Conservation (phyloP, 1,140 invertebrate genomes). For the Octopus bimaculoides region DNA sequence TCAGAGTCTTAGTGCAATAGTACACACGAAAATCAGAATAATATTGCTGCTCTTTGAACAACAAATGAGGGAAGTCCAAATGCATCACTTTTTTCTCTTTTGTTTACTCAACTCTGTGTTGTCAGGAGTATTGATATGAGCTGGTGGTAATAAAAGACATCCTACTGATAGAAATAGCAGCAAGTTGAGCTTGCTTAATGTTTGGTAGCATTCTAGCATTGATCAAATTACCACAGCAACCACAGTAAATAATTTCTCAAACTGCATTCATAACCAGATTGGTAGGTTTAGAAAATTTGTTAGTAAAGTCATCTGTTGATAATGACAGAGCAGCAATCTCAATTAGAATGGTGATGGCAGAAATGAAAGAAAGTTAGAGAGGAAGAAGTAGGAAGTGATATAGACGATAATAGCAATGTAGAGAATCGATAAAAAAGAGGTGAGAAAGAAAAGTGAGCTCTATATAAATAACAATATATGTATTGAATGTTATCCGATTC, state of each 20-base stretch:
- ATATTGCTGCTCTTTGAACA: background rate
- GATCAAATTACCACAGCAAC: background rate
- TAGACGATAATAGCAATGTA: too few relatives aligned
- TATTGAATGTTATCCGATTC: too few relatives aligned
- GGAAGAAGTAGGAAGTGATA: too few relatives aligned
- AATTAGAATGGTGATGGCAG: too few relatives aligned
- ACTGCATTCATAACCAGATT: background rate
- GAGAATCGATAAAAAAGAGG: too few relatives aligned
- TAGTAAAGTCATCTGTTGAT: too few relatives aligned
- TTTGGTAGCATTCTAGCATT: background rate
- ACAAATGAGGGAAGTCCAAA: background rate
- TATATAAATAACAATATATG: too few relatives aligned
- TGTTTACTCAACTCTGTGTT: background rate
- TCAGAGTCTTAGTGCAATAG: background rate
- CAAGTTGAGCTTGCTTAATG: background rate
- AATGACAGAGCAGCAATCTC: too few relatives aligned
- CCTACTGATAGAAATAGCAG: background rate
- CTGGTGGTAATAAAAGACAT: background rate
- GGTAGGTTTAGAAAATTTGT: background rate
- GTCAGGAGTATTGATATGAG: background rate
- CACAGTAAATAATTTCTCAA: background rate
- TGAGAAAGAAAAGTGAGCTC: too few relatives aligned
- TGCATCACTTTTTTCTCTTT: background rate
- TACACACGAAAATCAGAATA: background rate
- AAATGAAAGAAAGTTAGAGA: too few relatives aligned